A percentile compares a stretch with the other conserved stretches of the same genome.
phyloP scores from a whole-genome alignment of 2,888 invertebrate genomes.

The Xanthorhoe designata region DNA sequence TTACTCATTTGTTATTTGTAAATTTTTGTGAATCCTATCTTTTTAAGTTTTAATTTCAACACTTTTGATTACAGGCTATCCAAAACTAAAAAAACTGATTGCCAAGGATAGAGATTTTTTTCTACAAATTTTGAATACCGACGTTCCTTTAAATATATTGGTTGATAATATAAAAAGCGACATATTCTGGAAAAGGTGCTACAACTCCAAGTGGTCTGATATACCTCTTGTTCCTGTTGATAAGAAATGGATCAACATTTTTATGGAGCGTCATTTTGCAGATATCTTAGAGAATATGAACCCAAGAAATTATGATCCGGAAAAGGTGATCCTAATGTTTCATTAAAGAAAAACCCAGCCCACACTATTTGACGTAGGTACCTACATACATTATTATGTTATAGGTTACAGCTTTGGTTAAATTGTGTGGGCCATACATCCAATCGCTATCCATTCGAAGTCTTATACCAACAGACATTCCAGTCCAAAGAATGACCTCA shows the following conservation, averaged over 20 bases:
- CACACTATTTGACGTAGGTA: not conserved
- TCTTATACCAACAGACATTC: slow-evolving; percentile 75
- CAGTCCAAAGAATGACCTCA: slow-evolving; percentile 71
- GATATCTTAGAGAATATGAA: slow-evolving; percentile 79
- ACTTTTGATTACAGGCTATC: slow-evolving; percentile 56
- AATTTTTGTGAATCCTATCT: too few species aligned
- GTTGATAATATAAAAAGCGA: slow-evolving; percentile 79
- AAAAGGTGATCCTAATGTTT: slow-evolving; percentile 61
- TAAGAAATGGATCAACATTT: slow-evolving; percentile 76
- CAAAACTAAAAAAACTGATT: slow-evolving; percentile 67
- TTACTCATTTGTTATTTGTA: too few species aligned
- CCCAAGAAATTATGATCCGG: slow-evolving; percentile 79
- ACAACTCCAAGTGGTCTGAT: slow-evolving; percentile 69
- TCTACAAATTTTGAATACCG: slow-evolving; percentile 70
- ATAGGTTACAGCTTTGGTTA: slow-evolving; percentile 73
- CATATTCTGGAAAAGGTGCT: slow-evolving; percentile 80
- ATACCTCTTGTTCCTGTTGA: slow-evolving; percentile 55
- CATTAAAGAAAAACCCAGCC: not conserved
- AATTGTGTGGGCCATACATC: slow-evolving; percentile 77
- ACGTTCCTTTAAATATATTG: slow-evolving; percentile 72
- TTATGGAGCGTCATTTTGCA: slow-evolving; percentile 76
- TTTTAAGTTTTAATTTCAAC: not conserved
- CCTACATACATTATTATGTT: not conserved
- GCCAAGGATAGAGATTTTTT: slow-evolving; percentile 76
- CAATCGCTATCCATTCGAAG: slow-evolving; percentile 72